Evolutionary conservation across 1,140 invertebrate genomes (phyloP).

Genomic region (Harpegnathos saltator): DNA sequence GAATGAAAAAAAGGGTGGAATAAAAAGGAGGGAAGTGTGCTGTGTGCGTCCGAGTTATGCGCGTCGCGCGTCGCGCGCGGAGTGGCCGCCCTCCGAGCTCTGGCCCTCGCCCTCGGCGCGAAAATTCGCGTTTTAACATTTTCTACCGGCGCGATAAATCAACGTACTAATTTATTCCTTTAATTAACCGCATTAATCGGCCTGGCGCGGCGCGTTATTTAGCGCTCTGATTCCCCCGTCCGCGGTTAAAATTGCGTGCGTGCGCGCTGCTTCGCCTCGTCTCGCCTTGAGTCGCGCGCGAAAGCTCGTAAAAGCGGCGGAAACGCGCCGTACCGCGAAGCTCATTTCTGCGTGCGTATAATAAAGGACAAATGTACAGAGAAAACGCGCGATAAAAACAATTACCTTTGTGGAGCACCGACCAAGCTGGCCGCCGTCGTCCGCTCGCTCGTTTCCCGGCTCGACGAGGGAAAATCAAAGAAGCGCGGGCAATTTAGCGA

Average conservation of each 20-base stretch:
- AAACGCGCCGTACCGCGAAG: slow-evolving; percentile 36
- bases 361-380: slow-evolving; percentile 60
- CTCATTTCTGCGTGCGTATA: slow-evolving; percentile 47
- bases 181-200: slow-evolving; percentile 69
- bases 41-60: no score
- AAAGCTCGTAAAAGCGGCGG: slow-evolving; percentile 41
- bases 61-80: slow-evolving; percentile 12
- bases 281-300: neutral
- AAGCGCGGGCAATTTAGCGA: slow-evolving; percentile 37
- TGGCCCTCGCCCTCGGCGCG: no score
- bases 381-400: slow-evolving; percentile 61
- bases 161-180: slow-evolving; percentile 70
- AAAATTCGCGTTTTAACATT: slow-evolving; percentile 73
- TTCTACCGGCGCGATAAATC: slow-evolving; percentile 58
- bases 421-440: neutral
- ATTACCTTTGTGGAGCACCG: slow-evolving; percentile 48
- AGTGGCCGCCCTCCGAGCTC: neutral
- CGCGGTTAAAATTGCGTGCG: slow-evolving; percentile 39
- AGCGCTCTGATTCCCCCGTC: slow-evolving; percentile 51
- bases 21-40: no score
- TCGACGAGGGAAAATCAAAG: slow-evolving; percentile 35
- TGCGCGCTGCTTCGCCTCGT: neutral
- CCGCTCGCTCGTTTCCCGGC: slow-evolving; percentile 30
- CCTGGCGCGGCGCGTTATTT: slow-evolving; percentile 56
- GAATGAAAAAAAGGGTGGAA: neutral